These are phyloP conservation scores for Aspiorhynchus laticeps DNA, from an alignment of 2,113 vertebrate genomes.

Conservation along the genomic window DNA sequence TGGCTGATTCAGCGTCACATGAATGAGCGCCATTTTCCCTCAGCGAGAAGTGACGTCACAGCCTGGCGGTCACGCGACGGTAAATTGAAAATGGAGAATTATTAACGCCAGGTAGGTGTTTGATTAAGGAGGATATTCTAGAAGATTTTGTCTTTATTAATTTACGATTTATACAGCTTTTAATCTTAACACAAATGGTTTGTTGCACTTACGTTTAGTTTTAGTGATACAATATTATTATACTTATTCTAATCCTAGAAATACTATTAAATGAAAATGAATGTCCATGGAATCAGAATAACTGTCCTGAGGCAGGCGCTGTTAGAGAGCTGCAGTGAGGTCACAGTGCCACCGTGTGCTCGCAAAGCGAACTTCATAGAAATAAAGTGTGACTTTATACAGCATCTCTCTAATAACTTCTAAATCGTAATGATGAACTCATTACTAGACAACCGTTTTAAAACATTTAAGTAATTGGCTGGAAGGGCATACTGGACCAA, in stretches of 20 bases:
- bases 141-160: not conserved
- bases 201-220: not conserved
- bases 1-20: slow-evolving; percentile 59
- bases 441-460: not conserved
- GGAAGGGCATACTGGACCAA: not conserved
- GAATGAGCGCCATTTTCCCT: slow-evolving; percentile 50
- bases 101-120: not conserved
- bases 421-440: not conserved
- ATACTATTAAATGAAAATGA: not conserved
- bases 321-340: not conserved
- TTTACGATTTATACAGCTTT: not conserved
- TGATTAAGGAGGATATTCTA: not conserved
- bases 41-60: slow-evolving; percentile 9
- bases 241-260: not conserved
- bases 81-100: not conserved
- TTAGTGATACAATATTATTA: not conserved
- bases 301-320: not conserved
- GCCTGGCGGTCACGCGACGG: not conserved
- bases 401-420: not conserved
- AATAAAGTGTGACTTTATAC: not conserved
- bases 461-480: not conserved
- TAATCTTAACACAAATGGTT: not conserved
- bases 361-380: not conserved
- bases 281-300: not conserved
- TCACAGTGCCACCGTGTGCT: not conserved